These are phyloP conservation scores for Phenganax subtilis DNA, from an alignment of 92 coral and sea anemone species.

Conservation along the genomic window DNA sequence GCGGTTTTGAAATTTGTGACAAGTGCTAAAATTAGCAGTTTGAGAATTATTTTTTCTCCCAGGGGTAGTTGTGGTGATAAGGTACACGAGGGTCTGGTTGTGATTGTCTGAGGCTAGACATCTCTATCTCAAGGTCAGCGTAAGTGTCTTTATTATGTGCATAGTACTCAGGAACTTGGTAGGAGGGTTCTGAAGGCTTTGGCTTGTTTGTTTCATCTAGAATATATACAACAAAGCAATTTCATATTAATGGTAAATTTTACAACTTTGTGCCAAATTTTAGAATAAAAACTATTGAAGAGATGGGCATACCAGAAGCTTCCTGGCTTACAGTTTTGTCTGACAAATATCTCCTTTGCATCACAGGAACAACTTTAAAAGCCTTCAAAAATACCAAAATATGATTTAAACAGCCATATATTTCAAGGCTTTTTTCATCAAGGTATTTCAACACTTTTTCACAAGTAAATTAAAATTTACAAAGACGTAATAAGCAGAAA, in stretches of 20 bases:
- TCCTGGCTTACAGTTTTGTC: neutral
- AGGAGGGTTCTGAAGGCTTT: slow-evolving; percentile 46
- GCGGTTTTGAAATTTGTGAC: neutral
- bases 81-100: slow-evolving; percentile 77
- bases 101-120: slow-evolving; percentile 61
- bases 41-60: slow-evolving; percentile 54
- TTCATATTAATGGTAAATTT: neutral
- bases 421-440: neutral
- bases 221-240: slow-evolving; percentile 4
- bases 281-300: neutral
- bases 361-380: neutral
- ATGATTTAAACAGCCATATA: neutral
- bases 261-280: neutral
- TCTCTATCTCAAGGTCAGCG: slow-evolving; percentile 71
- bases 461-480: neutral
- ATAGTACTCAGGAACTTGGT: slow-evolving; percentile 77
- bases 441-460: neutral
- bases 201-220: slow-evolving; percentile 38
- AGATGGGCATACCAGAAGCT: neutral
- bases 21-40: neutral
- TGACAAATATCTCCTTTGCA: slow-evolving; percentile 8
- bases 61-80: slow-evolving; percentile 78
- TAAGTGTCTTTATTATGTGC: slow-evolving; percentile 66
- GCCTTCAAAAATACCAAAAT: neutral
- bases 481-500: neutral